Base-by-base conservation (phyloP, 2,113 vertebrate genomes). In the Columba livia region DNA sequence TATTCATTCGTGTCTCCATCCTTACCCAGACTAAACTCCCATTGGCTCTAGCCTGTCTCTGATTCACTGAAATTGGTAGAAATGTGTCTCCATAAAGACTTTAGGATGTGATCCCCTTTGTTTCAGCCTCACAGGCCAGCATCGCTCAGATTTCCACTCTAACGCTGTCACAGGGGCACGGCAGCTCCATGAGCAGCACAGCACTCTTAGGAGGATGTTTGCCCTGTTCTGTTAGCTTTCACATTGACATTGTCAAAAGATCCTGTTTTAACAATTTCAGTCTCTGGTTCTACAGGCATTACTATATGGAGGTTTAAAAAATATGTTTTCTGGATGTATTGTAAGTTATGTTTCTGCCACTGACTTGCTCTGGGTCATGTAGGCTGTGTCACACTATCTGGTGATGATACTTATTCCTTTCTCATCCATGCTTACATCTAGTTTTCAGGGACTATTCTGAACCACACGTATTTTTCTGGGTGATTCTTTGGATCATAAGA, bases 1-100 rank as follows among this genome's bases (percentile, higher is more conserved):
- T 85, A 93, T 86, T 88, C n/a, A 34, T 88, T 77, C 60, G 32
- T 93, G 38, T 74, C 61, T 94, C 53, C 1, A 20, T 85, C 32
- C 42, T 78, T 92, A 84, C 48, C 15, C 53, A 64, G 69, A 64
- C 26, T 60, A n/a, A 93, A 42, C 3, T 86, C 60, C 10, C 29
- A 9, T 75, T 89, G 58, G n/a, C 58, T 89, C 21, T 86, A 86
- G 38, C 44, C 77, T 88, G 56, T 64, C 69, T 85, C 34, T 1
- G 4, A 60, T 80, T 79, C 20, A 69, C 5, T 80, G 81, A 50
- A 79, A 42, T 91, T 5, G 5, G 28, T 94, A 50, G 36, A 85
- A 89, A 56, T 77, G 14, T 50, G 44, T 72, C 10, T 58, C 16
- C 32, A 25, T 51, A 38, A 79, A 51, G 62, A 42, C 31, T 66